Percentiles rank a stretch among this genome's conserved stretches.
Conservation (phyloP, 1,140 invertebrate genomes). For the Aleiodes sp. region DNA sequence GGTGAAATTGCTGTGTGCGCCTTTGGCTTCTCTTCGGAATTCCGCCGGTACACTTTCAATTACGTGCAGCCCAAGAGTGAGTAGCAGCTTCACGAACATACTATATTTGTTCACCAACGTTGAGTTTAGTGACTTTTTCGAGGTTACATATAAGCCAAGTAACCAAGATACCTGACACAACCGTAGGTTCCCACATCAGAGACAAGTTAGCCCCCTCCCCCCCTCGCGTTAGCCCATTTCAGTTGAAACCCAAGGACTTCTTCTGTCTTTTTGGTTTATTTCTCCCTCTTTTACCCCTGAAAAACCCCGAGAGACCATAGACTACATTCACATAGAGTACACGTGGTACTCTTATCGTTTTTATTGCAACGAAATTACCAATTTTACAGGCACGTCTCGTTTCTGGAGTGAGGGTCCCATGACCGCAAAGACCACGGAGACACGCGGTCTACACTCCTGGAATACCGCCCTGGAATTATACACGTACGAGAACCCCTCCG, state of each 20-base stretch:
- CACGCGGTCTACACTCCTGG: background rate
- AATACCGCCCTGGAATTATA: background rate
- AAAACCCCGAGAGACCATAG: too few species aligned
- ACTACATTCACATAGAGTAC: too few species aligned
- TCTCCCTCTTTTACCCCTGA: too few species aligned
- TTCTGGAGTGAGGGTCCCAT: background rate
- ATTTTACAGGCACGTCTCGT: conserved; percentile 13
- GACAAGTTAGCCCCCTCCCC: background rate
- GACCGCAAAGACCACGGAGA: background rate
- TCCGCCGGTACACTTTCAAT: conserved; percentile 15
- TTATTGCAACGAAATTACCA: conserved; percentile 24
- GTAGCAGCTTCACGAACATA: background rate
- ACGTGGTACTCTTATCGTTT: background rate
- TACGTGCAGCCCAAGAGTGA: background rate
- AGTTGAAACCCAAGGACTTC: background rate
- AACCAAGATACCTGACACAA: background rate
- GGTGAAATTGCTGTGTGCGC: conserved; percentile 3
- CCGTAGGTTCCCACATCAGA: background rate
- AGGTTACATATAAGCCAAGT: background rate
- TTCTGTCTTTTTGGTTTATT: too few species aligned
- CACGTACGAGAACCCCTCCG: background rate
- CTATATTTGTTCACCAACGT: background rate
- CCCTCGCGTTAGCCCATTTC: background rate
- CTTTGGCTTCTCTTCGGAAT: background rate
- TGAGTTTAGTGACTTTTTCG: background rate